phyloP scores from a whole-genome alignment of 2,797 vertebrate genomes.

The Phylloscopus collybita region DNA sequence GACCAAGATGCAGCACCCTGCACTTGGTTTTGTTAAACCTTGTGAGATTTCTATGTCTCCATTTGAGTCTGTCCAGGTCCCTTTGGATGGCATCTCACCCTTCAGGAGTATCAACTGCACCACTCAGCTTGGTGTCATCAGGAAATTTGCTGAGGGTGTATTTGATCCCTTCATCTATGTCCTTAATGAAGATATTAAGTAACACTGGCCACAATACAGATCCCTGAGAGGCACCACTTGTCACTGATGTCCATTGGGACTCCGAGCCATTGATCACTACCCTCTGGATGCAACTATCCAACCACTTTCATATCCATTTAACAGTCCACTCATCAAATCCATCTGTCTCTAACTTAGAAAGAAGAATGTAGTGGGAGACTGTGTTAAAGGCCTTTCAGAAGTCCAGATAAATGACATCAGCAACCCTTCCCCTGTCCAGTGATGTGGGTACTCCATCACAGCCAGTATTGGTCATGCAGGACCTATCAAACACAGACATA shows the following conservation, averaged over 20 bases:
- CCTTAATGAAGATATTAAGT: not conserved
- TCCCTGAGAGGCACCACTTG: not conserved
- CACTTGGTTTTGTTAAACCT: not conserved
- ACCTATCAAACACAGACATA: not conserved
- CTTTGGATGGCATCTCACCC: not conserved
- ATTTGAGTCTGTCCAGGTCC: not conserved
- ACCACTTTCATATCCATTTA: not conserved
- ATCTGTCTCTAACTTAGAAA: not conserved
- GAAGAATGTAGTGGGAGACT: not conserved
- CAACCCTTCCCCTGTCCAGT: not conserved
- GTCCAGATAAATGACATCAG: not conserved
- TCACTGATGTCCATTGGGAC: not conserved
- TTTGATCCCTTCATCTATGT: not conserved
- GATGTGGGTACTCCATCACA: not conserved
- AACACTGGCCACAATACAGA: not conserved
- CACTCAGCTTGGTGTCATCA: not conserved
- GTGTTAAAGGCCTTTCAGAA: not conserved
- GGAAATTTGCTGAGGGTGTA: not conserved
- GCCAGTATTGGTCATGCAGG: not conserved
- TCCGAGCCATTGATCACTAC: not conserved
- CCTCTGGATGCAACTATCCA: not conserved
- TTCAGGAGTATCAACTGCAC: not conserved
- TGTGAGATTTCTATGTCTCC: rapidly evolving
- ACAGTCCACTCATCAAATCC: not conserved
- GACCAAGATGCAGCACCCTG: rapidly evolving